Evolutionary conservation across 2,888 invertebrate species (phyloP), one percentile per base, ranked within the genome.

Genomic region (Brachycybe producta): DNA sequence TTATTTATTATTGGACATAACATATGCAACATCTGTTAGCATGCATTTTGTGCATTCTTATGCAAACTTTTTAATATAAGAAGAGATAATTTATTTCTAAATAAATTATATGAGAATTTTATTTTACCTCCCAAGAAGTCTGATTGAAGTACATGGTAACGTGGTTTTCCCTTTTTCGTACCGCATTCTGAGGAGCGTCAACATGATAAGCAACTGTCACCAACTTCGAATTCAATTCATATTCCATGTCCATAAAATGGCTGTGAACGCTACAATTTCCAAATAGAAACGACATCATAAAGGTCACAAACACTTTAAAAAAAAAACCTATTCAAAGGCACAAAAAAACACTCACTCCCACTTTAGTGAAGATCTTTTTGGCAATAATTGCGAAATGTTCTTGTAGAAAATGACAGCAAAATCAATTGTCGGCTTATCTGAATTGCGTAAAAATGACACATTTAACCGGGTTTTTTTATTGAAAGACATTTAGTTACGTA

Each of bases 191-290:
- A 3, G 50, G 30, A 36, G 52, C 53, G 19, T 53, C 54, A 2
- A 47, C 52, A 35, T 55, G 54, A 45, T 55, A 50, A 7, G 57
- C 54, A 17, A 57, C 56, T 0, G 56, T 55, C 1, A 57, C 56
- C 1, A 57, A 49, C 15, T 52, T 27, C 13, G 57, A 57, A 48
- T 55, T 53, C n/a, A 57, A 38, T 39, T 56, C 55, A 51, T 57
- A 57, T 43, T 57, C 57, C 44, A 56, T 49, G 41, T 57, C 54
- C 23, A 55, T 24, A 53, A 54, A 4, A 53, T 40, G 5, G 49
- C 55, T 54, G n/a, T 21, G 21, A 11, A 8, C 15, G 15, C 46
- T 46, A 38, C n/a, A n/a, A n/a, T n/a, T n/a, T n/a, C n/a, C n/a
- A n/a, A n/a, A n/a, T n/a, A n/a, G n/a, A n/a, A n/a, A n/a, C n/a